phyloP scores from a whole-genome alignment of 2,113 vertebrate genomes.

The Nothocercus julius region DNA sequence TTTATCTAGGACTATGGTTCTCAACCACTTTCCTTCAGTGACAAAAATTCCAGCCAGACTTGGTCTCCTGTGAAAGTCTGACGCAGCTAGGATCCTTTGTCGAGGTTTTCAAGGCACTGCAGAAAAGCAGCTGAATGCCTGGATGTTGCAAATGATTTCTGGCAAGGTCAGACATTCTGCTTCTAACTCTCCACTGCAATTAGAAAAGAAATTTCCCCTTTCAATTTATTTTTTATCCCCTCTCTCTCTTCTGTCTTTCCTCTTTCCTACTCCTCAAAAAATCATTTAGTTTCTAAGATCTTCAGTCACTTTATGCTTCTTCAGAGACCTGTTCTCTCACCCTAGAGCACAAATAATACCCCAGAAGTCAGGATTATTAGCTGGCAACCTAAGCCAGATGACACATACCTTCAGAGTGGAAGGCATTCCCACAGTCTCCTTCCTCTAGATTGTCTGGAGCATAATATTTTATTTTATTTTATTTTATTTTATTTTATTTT shows the following conservation, averaged over 20 bases:
- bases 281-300: background rate
- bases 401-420: background rate
- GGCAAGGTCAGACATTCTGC: background rate
- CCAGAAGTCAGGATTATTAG: background rate
- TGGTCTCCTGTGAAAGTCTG: background rate
- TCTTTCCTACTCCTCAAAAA: background rate
- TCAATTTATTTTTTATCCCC: no score
- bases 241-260: background rate
- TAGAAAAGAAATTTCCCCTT: background rate
- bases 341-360: background rate
- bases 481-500: background rate
- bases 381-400: background rate
- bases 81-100: background rate
- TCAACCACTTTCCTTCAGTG: background rate
- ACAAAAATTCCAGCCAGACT: background rate
- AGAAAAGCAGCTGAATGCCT: background rate
- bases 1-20: constrained; percentile 17
- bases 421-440: background rate
- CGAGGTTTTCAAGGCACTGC: background rate
- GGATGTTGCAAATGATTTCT: background rate
- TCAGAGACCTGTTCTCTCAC: constrained; percentile 16
- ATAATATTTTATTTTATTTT: background rate
- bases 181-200: background rate
- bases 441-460: background rate
- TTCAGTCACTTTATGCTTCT: background rate